Evolutionary conservation across 2,113 vertebrate genomes (phyloP).

Genomic region (Erythrocercus mccallii): DNA sequence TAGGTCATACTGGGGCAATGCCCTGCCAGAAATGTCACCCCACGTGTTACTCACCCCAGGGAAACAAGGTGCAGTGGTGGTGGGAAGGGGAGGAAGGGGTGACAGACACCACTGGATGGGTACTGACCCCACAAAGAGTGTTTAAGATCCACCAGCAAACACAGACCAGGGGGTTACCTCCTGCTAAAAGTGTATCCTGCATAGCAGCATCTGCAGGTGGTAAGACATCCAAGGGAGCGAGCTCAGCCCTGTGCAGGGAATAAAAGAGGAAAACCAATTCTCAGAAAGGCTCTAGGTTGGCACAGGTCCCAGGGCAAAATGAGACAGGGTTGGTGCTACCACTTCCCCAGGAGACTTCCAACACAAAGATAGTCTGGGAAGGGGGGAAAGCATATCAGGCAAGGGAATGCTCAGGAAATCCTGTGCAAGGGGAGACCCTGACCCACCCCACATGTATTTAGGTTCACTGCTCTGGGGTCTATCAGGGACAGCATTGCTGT

Average conservation of each 20-base stretch:
- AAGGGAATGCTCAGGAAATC: neutral
- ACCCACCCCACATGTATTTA: rapidly evolving
- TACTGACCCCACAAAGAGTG: neutral
- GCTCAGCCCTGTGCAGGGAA: neutral
- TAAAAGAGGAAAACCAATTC: neutral
- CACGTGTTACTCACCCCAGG: neutral
- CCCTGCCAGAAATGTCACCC: neutral
- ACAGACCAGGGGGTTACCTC: neutral
- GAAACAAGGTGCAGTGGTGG: neutral
- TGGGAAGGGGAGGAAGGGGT: neutral
- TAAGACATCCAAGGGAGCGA: rapidly evolving
- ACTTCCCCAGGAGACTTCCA: neutral
- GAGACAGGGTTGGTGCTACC: neutral
- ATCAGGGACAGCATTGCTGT: rapidly evolving
- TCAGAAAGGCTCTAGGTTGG: neutral
- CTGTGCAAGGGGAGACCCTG: neutral
- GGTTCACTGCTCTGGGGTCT: neutral
- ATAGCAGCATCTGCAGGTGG: neutral
- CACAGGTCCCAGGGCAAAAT: neutral
- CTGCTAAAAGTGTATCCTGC: rapidly evolving
- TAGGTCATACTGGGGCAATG: neutral
- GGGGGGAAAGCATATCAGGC: neutral
- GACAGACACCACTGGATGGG: neutral
- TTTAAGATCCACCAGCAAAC: neutral
- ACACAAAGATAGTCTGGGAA: neutral